These are phyloP conservation scores for Manacus vitellinus DNA, from an alignment of 2,113 vertebrate genomes.

Conservation along the genomic window DNA sequence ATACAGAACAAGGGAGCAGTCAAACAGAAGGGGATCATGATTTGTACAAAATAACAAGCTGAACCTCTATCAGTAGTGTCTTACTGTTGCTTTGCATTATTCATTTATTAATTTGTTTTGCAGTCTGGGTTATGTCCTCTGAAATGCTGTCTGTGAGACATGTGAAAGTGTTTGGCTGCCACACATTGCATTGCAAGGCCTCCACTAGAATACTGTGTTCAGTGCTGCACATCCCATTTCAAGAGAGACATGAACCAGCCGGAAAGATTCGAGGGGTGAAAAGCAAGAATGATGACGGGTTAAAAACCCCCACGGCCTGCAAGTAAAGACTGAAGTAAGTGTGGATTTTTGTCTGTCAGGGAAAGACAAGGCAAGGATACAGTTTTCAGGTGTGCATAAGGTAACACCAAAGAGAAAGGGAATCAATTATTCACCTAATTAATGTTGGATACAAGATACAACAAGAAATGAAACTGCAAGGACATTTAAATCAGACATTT, in stretches of 20 bases:
- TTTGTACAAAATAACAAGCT: background rate
- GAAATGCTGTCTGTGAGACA: background rate
- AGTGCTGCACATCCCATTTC: background rate
- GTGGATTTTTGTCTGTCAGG: background rate
- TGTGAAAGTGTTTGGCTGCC: background rate
- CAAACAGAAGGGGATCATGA: background rate
- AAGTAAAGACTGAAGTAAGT: background rate
- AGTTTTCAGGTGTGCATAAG: background rate
- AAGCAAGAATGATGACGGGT: background rate
- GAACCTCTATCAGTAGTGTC: background rate
- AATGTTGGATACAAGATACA: background rate
- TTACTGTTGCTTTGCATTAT: background rate
- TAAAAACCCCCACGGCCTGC: background rate
- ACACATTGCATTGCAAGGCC: background rate
- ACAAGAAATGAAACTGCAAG: background rate
- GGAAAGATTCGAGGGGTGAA: background rate
- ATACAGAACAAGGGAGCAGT: background rate
- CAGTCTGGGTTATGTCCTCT: background rate
- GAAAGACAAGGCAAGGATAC: background rate
- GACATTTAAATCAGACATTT: background rate
- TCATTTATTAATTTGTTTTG: background rate
- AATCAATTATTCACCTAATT: background rate
- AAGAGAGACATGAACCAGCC: background rate
- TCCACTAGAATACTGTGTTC: background rate
- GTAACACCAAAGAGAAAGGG: background rate